Conservation (phyloP, 2,888 invertebrate genomes). For the Rosalia funebris region DNA sequence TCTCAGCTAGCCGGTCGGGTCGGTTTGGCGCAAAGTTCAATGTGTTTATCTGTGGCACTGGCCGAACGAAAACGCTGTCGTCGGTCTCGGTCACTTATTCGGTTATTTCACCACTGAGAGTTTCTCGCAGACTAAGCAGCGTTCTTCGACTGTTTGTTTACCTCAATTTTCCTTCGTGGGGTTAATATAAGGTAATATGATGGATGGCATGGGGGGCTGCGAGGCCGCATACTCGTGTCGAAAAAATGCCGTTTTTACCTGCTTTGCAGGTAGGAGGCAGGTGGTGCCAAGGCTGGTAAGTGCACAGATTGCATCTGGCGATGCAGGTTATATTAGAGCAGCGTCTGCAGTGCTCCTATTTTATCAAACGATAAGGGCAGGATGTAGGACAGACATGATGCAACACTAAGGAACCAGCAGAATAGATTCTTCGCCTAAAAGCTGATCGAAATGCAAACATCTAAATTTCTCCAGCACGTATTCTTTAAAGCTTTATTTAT, state of each 20-base stretch:
- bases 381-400: no score
- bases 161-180: constrained; percentile 3
- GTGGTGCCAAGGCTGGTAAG: constrained; percentile 17
- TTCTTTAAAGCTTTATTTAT: no score
- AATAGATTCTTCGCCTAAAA: no score
- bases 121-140: constrained; percentile 10
- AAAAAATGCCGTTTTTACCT: constrained; percentile 32
- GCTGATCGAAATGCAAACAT: no score
- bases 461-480: no score
- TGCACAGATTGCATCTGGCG: constrained; percentile 16
- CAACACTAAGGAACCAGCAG: no score
- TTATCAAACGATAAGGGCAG: no score
- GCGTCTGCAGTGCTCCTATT: no score
- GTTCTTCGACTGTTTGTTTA: constrained; percentile 14
- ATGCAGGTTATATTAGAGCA: no score
- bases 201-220: not conserved
- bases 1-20: constrained; percentile 7
- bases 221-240: not conserved
- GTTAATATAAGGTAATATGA: not conserved
- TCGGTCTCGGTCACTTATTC: not conserved
- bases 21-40: constrained; percentile 21
- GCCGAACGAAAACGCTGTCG: constrained; percentile 6
- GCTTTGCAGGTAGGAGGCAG: constrained; percentile 12
- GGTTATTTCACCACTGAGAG: constrained; percentile 11
- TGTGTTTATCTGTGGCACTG: constrained; percentile 17